Conservation (phyloP, 2,797 vertebrate species). For the Dermochelys coriacea region DNA sequence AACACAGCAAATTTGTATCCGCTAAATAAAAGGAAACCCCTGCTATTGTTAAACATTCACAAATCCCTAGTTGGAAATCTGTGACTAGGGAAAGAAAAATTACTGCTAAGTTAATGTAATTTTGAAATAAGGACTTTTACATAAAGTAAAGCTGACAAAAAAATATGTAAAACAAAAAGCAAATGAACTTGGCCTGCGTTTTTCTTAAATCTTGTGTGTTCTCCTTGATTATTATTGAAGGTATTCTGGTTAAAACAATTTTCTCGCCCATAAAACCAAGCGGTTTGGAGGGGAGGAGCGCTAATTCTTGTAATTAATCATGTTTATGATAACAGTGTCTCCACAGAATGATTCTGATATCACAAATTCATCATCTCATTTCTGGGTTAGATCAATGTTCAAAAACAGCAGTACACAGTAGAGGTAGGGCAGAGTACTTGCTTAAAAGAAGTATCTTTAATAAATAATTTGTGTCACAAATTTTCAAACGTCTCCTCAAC, state of each 20-base stretch:
- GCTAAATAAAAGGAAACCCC: not conserved
- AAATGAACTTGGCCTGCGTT: not conserved
- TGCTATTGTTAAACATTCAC: not conserved
- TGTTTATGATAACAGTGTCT: not conserved
- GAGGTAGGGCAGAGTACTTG: not conserved
- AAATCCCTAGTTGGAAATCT: not conserved
- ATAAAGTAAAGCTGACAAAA: not conserved
- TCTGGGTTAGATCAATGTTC: not conserved
- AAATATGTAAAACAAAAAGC: not conserved
- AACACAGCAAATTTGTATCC: not conserved
- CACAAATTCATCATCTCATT: not conserved
- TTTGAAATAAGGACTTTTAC: not conserved
- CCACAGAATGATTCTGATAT: not conserved
- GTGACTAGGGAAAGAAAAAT: not conserved
- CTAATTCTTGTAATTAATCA: not conserved
- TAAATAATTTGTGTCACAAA: not conserved
- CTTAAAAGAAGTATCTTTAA: not conserved
- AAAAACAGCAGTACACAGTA: not conserved
- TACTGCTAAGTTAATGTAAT: not conserved
- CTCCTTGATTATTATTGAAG: not conserved
- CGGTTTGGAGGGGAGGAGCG: not conserved
- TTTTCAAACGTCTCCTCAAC: not conserved
- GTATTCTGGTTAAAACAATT: not conserved
- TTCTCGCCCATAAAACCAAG: not conserved
- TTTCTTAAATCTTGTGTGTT: not conserved